phyloP scores from a whole-genome alignment of 2,113 vertebrate genomes.

The Gambusia affinis region DNA sequence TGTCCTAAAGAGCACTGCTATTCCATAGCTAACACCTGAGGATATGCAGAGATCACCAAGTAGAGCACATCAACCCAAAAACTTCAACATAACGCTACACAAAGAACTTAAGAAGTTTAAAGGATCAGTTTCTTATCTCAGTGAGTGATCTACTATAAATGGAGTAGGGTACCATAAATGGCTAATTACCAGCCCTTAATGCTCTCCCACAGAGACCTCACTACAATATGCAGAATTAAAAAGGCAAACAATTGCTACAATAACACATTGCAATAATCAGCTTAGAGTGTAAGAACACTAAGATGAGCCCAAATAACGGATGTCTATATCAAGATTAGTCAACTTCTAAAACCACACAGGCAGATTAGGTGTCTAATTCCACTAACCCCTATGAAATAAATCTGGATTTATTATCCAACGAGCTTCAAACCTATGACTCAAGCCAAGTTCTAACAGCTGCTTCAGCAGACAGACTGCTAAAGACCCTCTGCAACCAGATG shows the following conservation, averaged over 20 bases:
- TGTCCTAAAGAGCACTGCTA: background rate
- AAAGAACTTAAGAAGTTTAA: conserved; percentile 62
- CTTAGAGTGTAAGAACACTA: conserved; percentile 70
- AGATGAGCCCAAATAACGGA: conserved; percentile 80
- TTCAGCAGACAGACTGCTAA: conserved; percentile 68
- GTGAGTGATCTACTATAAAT: conserved; percentile 35
- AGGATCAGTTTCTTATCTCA: conserved; percentile 63
- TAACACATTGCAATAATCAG: conserved; percentile 74
- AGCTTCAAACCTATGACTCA: conserved; percentile 74
- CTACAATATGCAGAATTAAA: conserved; percentile 43
- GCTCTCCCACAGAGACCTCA: conserved; percentile 52
- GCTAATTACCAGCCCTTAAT: conserved; percentile 62
- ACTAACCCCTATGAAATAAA: conserved; percentile 83
- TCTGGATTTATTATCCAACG: conserved; percentile 83
- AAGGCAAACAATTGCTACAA: conserved; percentile 67
- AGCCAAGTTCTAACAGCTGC: conserved; percentile 80
- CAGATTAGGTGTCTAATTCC: conserved; percentile 90
- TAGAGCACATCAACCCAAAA: conserved; percentile 10
- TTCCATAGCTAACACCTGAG: background rate
- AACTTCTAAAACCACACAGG: conserved; percentile 85
- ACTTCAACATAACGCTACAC: conserved; percentile 11
- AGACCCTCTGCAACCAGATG: conserved; percentile 65
- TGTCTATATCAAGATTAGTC: conserved; percentile 80
- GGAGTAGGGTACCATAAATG: conserved; percentile 41
- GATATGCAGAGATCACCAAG: background rate